Base-by-base conservation (phyloP, 2,888 invertebrate genomes). In the Aethes cnicana region DNA sequence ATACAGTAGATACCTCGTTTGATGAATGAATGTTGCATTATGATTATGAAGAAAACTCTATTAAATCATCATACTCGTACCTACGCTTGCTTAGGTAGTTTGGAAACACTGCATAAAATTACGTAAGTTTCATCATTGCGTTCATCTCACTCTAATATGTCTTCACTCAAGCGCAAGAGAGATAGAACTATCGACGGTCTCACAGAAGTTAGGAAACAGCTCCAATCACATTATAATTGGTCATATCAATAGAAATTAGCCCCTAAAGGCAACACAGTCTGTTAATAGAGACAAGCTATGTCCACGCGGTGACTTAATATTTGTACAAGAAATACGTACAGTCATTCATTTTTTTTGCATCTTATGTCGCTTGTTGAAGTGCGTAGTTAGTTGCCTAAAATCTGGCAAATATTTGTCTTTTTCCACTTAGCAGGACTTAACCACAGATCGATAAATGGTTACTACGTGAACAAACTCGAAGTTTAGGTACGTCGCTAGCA, bases 231-330 rank as follows among this genome's bases (percentile, higher is more conserved):
- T 21, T 16, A 43, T 43, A 30, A 36, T 37, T 43, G 43, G 30
- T 36, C n/a, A 16, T 11, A 18, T 36, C 9, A 14, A 14, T 30
- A 43, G 36, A 37, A 50, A 43, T 28, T 18, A 50, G 36, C 23
- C 35, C 43, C 41, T 44, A 1, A n/a, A 30, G 36, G 43, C 43
- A 23, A 21, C 23, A 25, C 4, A 36, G 21, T 43, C 17, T 17
- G 37, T 23, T 18, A 5, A 12, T 20, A 4, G 1, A 42, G 42
- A 43, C 12, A 23, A 14, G 18, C 30, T 35, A 28, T 35, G n/a
- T 9, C 20, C 11, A 9, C 30, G 23, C 5, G 21, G 20, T 50
- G 50, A 50, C 43, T 36, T 50, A 43, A 50, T 30, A 23, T 50
- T 44, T 50, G 30, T 9, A 3, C 12, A 43, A 41, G 36, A 23